phyloP scores from a whole-genome alignment of 2,113 vertebrate genomes.

The Cranoglanis bouderius region DNA sequence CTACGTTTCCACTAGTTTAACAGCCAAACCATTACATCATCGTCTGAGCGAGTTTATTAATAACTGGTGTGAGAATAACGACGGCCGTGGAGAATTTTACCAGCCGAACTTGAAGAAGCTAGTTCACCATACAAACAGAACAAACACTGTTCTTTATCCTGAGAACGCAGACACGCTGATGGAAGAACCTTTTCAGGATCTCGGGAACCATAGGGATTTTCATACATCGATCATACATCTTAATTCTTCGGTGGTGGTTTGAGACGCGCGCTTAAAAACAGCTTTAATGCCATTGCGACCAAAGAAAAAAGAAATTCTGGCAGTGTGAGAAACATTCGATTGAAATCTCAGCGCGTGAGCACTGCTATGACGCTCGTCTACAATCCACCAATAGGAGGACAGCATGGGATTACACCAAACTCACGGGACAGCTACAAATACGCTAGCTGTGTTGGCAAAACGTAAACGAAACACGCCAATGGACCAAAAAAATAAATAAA shows the following conservation, averaged over 20 bases:
- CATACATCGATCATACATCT: background rate
- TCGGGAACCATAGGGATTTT: background rate
- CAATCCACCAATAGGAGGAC: background rate
- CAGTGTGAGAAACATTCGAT: background rate
- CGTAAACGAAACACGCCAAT: background rate
- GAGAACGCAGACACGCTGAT: background rate
- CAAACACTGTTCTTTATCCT: background rate
- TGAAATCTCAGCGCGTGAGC: too few relatives aligned
- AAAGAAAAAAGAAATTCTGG: background rate
- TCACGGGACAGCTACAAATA: background rate
- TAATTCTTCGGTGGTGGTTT: background rate
- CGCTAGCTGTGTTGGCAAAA: background rate
- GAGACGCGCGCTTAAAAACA: background rate
- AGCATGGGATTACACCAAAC: background rate
- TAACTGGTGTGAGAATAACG: background rate
- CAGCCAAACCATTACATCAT: slow-evolving; percentile 26
- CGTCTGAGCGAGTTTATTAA: background rate
- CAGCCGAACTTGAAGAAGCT: background rate
- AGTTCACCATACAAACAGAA: background rate
- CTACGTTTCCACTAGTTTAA: background rate
- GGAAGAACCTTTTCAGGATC: background rate
- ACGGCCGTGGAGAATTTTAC: background rate
- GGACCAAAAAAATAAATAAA: background rate
- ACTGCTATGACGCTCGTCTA: background rate
- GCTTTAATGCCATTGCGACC: background rate